phyloP scores from a whole-genome alignment of 2,888 invertebrate species.

The Sussaba pulchella region DNA sequence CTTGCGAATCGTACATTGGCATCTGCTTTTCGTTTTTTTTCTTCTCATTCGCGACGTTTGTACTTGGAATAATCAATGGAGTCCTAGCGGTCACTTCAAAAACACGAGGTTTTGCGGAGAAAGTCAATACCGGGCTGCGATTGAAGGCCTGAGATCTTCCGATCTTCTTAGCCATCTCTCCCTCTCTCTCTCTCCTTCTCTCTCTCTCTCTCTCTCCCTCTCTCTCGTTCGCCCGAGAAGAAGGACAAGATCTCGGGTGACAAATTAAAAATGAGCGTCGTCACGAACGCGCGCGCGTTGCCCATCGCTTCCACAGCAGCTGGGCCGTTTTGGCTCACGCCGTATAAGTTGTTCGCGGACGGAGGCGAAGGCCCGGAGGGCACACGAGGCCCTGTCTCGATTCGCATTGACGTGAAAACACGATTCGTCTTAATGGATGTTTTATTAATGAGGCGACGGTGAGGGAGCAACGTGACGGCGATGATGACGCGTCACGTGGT shows the following conservation, averaged over 20 bases:
- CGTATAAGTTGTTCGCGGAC: conserved; percentile 9
- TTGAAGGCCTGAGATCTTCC: conserved; percentile 2
- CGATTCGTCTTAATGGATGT: conserved; percentile 31
- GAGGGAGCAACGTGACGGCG: not conserved
- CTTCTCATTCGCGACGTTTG: too few species aligned
- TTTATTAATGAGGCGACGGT: conserved; percentile 51
- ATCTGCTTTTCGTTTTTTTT: not conserved
- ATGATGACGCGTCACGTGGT: conserved; percentile 12
- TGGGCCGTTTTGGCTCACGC: conserved; percentile 23
- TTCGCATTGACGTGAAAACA: conserved; percentile 55
- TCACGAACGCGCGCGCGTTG: not conserved
- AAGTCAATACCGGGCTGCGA: conserved; percentile 12
- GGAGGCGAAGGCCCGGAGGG: too few species aligned
- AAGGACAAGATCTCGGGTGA: conserved; percentile 68
- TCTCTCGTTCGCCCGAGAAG: too few species aligned
- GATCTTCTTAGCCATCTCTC: not conserved
- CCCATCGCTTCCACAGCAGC: not conserved
- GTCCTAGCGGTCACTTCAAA: conserved; percentile 1
- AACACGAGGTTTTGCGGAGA: conserved; percentile 27
- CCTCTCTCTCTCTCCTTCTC: not conserved
- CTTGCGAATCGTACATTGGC: not conserved
- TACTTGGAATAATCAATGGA: not conserved
- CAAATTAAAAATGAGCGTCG: conserved; percentile 72
- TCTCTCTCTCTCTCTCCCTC: not conserved
- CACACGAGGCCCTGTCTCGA: too few species aligned